phyloP scores from a whole-genome alignment of 2,797 vertebrate genomes.

The Chaetophractus vellerosus region DNA sequence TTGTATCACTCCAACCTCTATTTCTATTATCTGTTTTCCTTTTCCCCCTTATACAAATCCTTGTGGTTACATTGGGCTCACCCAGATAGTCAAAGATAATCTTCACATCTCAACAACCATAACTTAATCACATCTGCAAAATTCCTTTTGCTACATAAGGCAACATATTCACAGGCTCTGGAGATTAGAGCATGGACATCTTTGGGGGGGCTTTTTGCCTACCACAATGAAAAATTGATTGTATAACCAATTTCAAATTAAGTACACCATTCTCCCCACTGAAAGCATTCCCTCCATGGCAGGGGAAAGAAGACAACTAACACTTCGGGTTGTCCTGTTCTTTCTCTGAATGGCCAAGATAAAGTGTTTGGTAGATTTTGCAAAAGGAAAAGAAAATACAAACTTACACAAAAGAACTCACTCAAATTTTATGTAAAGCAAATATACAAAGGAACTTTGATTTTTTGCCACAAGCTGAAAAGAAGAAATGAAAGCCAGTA shows the following conservation, averaged over 20 bases:
- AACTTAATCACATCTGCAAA: not conserved
- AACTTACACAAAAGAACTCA: not conserved
- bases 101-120: not conserved
- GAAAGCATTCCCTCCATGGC: not conserved
- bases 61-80: not conserved
- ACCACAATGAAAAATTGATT: not conserved
- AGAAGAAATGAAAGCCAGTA: not conserved
- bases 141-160: not conserved
- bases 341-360: not conserved
- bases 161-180: not conserved
- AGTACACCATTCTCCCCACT: not conserved
- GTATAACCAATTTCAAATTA: not conserved
- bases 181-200: not conserved
- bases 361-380: not conserved
- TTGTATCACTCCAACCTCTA: not conserved
- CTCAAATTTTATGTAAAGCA: not conserved
- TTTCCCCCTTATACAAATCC: not conserved
- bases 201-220: not conserved
- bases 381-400: not conserved
- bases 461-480: conserved; percentile 10
- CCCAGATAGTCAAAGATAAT: not conserved
- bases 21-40: not conserved
- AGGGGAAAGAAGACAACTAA: not conserved
- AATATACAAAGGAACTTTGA: not conserved
- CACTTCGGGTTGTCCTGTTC: no score